Percentiles rank a stretch among this genome's conserved stretches.
These are phyloP conservation scores for Ostrea edulis DNA, from an alignment of 1,140 invertebrate species.

Conservation along the genomic window DNA sequence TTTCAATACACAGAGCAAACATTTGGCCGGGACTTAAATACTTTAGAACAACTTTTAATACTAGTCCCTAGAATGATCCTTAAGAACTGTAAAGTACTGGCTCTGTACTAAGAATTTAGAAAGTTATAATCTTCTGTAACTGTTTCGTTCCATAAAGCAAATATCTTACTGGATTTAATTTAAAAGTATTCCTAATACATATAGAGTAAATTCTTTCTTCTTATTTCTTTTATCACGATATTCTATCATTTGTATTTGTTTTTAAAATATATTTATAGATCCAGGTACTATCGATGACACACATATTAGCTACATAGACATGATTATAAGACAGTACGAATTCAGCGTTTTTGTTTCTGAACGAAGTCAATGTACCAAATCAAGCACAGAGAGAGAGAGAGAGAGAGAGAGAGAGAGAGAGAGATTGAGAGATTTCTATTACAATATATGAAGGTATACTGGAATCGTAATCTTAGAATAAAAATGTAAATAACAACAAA, in stretches of 20 bases:
- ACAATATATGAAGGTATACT: no score
- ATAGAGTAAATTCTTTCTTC: not conserved
- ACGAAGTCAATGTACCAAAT: no score
- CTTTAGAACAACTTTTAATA: slow-evolving; percentile 39
- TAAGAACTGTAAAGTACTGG: slow-evolving; percentile 19
- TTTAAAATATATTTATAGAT: not conserved
- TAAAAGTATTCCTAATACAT: not conserved
- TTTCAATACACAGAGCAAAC: slow-evolving; percentile 37
- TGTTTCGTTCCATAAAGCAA: not conserved
- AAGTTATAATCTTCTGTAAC: slow-evolving; percentile 4
- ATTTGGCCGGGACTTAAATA: slow-evolving; percentile 34
- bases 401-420: no score
- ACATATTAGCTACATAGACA: no score
- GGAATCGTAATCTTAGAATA: no score
- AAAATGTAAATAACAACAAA: not conserved
- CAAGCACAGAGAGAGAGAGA: no score
- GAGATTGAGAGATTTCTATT: no score
- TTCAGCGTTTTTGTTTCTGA: no score
- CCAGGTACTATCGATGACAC: not conserved
- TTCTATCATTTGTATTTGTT: not conserved
- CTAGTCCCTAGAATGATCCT: slow-evolving; percentile 13
- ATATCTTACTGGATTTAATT: slow-evolving; percentile 16
- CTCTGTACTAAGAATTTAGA: not conserved
- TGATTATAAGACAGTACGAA: no score
- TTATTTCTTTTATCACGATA: not conserved